A percentile compares a stretch with the other conserved stretches of the same genome.
phyloP scores from a whole-genome alignment of 2,888 invertebrate genomes.

The Nycteola revayana region DNA sequence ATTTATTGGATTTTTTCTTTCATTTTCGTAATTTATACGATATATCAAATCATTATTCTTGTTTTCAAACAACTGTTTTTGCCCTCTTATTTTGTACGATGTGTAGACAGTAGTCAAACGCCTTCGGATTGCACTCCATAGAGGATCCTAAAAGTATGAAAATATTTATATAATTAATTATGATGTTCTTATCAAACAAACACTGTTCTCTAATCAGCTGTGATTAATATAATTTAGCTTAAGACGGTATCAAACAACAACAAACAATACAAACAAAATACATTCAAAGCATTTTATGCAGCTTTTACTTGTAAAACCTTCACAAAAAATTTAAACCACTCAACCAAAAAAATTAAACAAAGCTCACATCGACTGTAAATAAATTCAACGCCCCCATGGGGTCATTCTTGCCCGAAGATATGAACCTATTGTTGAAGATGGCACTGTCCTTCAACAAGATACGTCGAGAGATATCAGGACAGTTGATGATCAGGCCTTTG shows the following conservation, averaged over 20 bases:
- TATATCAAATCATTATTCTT: constrained; percentile 40
- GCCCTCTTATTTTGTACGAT: constrained; percentile 40
- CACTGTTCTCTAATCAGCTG: no score
- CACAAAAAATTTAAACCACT: no score
- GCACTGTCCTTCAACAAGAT: constrained; percentile 48
- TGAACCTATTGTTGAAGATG: constrained; percentile 39
- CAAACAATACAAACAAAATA: no score
- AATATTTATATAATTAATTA: neutral
- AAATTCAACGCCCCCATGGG: constrained; percentile 45
- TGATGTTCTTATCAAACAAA: no score
- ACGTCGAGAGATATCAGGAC: constrained; percentile 40
- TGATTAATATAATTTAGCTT: no score
- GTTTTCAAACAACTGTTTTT: constrained; percentile 27
- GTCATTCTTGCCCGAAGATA: constrained; percentile 39
- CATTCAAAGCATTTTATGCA: no score
- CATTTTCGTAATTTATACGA: constrained; percentile 32
- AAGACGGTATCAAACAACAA: no score
- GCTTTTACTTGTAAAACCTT: no score
- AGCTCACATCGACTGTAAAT: constrained; percentile 54
- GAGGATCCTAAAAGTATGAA: constrained; percentile 41
- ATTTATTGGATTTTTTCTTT: constrained; percentile 22
- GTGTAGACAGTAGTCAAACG: constrained; percentile 45
- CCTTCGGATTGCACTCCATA: constrained; percentile 43
- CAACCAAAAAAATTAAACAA: no score
- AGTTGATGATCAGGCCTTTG: constrained; percentile 47